These are phyloP conservation scores for Poicephalus gulielmi DNA, from an alignment of 2,113 vertebrate species.

Conservation along the genomic window DNA sequence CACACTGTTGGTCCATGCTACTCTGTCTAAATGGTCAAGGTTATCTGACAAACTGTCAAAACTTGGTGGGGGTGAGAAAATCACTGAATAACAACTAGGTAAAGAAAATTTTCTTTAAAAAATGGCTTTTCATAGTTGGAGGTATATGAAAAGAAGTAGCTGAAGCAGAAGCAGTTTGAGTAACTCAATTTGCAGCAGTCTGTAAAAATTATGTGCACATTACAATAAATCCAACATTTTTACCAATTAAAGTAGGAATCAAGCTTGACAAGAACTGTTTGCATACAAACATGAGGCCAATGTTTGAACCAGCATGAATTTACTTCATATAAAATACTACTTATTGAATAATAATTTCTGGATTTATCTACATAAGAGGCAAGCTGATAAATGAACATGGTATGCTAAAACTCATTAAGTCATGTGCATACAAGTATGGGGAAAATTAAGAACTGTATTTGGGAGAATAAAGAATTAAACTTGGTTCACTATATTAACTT, in stretches of 20 bases:
- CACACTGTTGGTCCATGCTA: background rate
- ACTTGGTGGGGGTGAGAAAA: background rate
- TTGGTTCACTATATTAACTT: background rate
- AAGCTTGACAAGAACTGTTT: background rate
- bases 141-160: background rate
- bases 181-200: background rate
- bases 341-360: background rate
- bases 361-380: background rate
- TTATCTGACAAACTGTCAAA: background rate
- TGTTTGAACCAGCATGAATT: background rate
- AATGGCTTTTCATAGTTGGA: background rate
- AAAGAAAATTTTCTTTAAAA: background rate
- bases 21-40: background rate
- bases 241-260: background rate
- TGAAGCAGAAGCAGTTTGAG: background rate
- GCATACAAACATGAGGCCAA: background rate
- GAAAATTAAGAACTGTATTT: background rate
- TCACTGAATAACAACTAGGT: background rate
- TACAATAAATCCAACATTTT: background rate
- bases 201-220: background rate
- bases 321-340: background rate
- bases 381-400: background rate
- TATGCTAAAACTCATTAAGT: background rate
- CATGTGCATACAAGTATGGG: background rate
- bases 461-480: background rate